phyloP scores from a whole-genome alignment of 53 echinoderm and acorn worm species.

The Glandiceps talaboti region DNA sequence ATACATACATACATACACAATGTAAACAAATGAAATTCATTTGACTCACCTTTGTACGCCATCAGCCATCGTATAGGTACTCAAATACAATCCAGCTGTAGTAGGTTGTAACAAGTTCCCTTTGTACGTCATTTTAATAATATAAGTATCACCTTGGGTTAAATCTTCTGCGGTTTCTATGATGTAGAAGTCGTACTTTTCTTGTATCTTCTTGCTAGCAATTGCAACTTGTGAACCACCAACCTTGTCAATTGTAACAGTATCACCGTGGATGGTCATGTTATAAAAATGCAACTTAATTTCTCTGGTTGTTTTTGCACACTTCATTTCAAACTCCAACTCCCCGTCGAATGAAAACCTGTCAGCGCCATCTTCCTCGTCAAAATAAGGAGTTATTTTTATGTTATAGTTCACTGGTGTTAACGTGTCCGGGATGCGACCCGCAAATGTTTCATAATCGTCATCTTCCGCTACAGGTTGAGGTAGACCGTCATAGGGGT shows the following conservation, averaged over 20 bases:
- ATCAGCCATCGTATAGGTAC: conserved; percentile 4
- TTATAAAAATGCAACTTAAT: conserved; percentile 64
- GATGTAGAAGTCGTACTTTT: conserved; percentile 49
- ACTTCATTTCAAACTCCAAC: conserved; percentile 59
- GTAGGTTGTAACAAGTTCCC: conserved; percentile 28
- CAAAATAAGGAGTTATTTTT: conserved; percentile 63
- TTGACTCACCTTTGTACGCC: no score
- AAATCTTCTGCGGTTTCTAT: conserved; percentile 22
- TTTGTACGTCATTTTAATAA: conserved; percentile 46
- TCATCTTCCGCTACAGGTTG: background rate
- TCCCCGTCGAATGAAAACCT: conserved; percentile 73
- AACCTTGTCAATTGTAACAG: conserved; percentile 1
- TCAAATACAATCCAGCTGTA: conserved; percentile 68
- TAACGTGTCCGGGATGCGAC: conserved; percentile 49
- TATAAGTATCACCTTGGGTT: conserved; percentile 36
- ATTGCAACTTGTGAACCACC: background rate
- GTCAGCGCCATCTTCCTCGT: conserved; percentile 38
- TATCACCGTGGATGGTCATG: conserved; percentile 26
- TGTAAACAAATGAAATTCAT: no score
- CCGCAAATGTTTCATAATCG: conserved; percentile 36
- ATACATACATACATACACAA: no score
- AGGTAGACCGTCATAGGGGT: background rate
- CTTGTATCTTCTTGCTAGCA: conserved; percentile 10
- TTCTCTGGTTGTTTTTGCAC: conserved; percentile 30
- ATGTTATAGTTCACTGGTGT: conserved; percentile 56